phyloP scores from a whole-genome alignment of 2,113 vertebrate species.

The Psammodynastes pulverulentus region DNA sequence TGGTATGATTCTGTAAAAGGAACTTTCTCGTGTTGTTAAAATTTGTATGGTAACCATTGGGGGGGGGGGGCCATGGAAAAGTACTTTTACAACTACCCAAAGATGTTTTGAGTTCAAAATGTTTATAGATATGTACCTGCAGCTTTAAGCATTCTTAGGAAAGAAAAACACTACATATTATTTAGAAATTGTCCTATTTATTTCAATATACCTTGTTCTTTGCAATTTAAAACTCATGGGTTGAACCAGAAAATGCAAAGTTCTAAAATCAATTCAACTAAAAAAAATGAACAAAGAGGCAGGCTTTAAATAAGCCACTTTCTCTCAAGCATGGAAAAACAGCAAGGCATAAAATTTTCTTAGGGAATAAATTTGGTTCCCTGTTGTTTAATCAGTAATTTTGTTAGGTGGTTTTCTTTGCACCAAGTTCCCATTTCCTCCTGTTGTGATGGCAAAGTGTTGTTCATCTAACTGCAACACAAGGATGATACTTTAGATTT shows the following conservation, averaged over 20 bases:
- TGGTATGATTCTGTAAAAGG: neutral
- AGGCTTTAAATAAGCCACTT: neutral
- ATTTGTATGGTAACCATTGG: neutral
- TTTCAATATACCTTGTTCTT: neutral
- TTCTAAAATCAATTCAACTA: neutral
- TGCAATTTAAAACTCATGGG: neutral
- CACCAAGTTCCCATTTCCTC: neutral
- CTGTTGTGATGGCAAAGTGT: neutral
- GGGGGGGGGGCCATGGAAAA: too few species aligned
- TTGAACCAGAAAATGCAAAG: neutral
- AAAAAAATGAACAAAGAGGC: neutral
- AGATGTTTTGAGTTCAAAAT: neutral
- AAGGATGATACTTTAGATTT: neutral
- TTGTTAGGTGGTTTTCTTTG: neutral
- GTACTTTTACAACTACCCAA: neutral
- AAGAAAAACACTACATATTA: neutral
- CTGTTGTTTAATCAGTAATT: neutral
- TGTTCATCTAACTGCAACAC: neutral
- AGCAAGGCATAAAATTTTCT: neutral
- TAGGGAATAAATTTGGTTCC: neutral
- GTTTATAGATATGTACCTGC: neutral
- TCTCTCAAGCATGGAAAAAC: neutral
- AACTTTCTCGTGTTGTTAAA: neutral
- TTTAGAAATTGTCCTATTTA: neutral
- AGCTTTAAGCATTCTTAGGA: neutral